A percentile compares a stretch with the other conserved stretches of the same genome.
Evolutionary conservation across 2,113 vertebrate genomes (phyloP).

Genomic region (Otolemur garnettii): DNA sequence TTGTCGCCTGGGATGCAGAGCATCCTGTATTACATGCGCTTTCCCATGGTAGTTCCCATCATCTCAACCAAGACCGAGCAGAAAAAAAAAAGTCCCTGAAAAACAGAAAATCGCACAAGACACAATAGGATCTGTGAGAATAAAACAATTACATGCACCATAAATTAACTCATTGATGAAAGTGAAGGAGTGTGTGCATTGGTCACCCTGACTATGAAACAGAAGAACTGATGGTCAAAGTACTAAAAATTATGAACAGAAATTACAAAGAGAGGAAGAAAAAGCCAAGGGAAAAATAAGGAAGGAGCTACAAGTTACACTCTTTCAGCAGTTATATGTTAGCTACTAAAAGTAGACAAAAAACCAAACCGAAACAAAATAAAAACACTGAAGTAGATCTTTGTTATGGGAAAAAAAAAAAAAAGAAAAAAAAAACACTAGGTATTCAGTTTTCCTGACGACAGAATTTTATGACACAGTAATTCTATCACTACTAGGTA

Average conservation of each 20-base stretch:
- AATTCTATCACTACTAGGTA: conserved; percentile 52
- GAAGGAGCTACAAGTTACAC: not conserved
- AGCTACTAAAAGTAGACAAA: conserved; percentile 50
- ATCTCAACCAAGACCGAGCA: not conserved
- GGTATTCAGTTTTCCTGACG: not conserved
- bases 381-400: not conserved
- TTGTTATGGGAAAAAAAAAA: conserved; percentile 6
- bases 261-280: not conserved
- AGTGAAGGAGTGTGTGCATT: not conserved
- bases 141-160: not conserved
- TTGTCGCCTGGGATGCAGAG: not conserved
- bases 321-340: conserved; percentile 44
- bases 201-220: not conserved
- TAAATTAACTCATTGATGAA: conserved; percentile 4
- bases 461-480: conserved; percentile 53
- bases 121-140: not conserved
- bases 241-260: not conserved
- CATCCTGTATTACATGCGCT: not conserved
- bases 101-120: not conserved
- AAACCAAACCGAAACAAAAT: not conserved
- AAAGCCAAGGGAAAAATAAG: not conserved
- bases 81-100: conserved; percentile 12
- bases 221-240: not conserved
- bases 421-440: not conserved
- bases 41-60: not conserved